phyloP scores from a whole-genome alignment of 2,113 vertebrate genomes.

The Butorides virescens region DNA sequence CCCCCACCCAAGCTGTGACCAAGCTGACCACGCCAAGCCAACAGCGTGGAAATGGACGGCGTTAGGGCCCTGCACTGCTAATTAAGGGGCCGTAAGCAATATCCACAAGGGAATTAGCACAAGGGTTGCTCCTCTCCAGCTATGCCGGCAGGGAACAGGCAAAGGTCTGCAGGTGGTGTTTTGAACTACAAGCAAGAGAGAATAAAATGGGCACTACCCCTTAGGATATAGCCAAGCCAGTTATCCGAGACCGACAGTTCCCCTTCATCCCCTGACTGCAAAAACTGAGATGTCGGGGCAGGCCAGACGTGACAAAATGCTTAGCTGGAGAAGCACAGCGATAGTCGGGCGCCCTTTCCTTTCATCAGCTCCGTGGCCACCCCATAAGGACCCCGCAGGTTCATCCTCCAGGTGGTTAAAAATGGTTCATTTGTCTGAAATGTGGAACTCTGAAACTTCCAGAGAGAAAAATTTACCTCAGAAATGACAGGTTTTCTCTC shows the following conservation, averaged over 20 bases:
- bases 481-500: background rate
- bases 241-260: background rate
- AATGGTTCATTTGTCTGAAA: background rate
- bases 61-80: background rate
- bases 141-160: background rate
- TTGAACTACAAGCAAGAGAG: background rate
- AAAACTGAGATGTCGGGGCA: background rate
- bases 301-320: background rate
- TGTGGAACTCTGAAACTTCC: background rate
- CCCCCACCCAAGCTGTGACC: no score
- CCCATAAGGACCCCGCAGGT: background rate
- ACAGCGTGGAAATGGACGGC: accelerated
- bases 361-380: background rate
- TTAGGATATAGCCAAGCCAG: background rate
- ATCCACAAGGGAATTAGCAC: background rate
- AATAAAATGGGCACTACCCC: background rate
- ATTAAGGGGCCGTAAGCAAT: background rate
- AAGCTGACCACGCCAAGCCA: background rate
- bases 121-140: background rate
- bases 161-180: background rate
- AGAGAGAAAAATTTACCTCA: background rate
- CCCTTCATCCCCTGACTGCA: background rate
- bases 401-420: background rate
- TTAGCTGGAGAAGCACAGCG: background rate
- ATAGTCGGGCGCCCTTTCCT: background rate